phyloP scores from a whole-genome alignment of 2,797 vertebrate genomes.

The Bryconaethiops microstoma region DNA sequence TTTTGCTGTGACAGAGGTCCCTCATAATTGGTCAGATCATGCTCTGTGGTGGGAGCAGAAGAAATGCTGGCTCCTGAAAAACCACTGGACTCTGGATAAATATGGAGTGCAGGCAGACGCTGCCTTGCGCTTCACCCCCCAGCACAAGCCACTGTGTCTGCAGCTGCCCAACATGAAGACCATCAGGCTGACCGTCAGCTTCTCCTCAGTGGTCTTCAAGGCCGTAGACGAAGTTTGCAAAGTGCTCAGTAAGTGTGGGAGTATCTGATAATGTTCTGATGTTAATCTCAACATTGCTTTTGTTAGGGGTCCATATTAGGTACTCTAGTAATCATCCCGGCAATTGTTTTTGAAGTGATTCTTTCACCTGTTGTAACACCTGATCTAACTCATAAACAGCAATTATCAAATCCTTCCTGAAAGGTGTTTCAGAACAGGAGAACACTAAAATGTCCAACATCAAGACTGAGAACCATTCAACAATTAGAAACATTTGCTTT shows the following conservation, averaged over 20 bases:
- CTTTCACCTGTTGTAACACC: background rate
- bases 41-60: constrained; percentile 98
- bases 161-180: constrained; percentile 93
- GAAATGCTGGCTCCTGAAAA: constrained; percentile 93
- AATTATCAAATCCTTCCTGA: background rate
- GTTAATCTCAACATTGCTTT: background rate
- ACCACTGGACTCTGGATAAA: constrained; percentile 98
- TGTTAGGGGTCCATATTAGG: no score
- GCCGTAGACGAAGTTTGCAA: constrained; percentile 90
- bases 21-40: constrained; percentile 96
- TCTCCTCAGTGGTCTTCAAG: constrained; percentile 91
- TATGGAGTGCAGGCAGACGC: constrained; percentile 95
- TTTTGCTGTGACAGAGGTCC: constrained; percentile 74
- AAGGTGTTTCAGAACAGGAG: background rate
- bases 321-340: background rate
- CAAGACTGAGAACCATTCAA: background rate
- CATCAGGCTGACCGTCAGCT: constrained; percentile 86
- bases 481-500: background rate
- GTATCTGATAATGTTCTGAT: background rate
- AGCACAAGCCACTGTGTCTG: constrained; percentile 89
- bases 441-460: background rate
- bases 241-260: constrained; percentile 84
- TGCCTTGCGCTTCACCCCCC: constrained; percentile 88
- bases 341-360: background rate
- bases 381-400: background rate